Evolutionary conservation across 1,140 invertebrate genomes (phyloP), one percentile per base, ranked within the genome.

Genomic region (Drosophila azteca): DNA sequence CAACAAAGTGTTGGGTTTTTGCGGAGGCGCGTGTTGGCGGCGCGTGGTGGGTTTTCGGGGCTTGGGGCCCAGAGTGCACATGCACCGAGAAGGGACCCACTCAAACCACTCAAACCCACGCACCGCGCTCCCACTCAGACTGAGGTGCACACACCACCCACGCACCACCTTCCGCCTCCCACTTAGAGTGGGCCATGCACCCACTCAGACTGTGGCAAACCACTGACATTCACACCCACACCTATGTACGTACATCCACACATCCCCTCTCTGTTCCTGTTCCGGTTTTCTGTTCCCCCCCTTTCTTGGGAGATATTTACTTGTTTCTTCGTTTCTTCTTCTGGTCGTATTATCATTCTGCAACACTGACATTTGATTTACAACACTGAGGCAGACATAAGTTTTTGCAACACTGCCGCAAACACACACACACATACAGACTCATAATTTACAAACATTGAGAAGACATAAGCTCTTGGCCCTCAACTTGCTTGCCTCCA

Each of bases 11-110:
- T 57, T 69, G 55, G 6, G 15, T 39, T 76, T 41, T 41, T 3
- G 11, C 7, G 26, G 15, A 63, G 59, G 39, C 49, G 60, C 31
- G 60, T 61, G 61, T 35, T 20, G 11, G 26, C 11, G n/a, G 26
- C 52, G 24, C 55, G 48, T 67, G 82, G 55, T 85, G 77, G 35
- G 6, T 75, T 62, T 24, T 11, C 7, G 8, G 3, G 35, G 35
- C 35, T 11, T 4, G 1, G 11, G 11, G 35, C 11, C 11, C 11
- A 13, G 20, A 22, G 29, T 53, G 49, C 69, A 61, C 29, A 35
- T 74, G 64, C 43, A 57, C 50, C 35, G 11, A 22, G 9, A 52
- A 65, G 26, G 17, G 43, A 39, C 0, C 29, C 24, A 26, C 29
- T 7, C 43, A 9, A 6, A 6, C 4, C 26, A 29, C 26, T 0